Conservation (phyloP, 2,888 invertebrate genomes). For the Agriopis leucophaearia region DNA sequence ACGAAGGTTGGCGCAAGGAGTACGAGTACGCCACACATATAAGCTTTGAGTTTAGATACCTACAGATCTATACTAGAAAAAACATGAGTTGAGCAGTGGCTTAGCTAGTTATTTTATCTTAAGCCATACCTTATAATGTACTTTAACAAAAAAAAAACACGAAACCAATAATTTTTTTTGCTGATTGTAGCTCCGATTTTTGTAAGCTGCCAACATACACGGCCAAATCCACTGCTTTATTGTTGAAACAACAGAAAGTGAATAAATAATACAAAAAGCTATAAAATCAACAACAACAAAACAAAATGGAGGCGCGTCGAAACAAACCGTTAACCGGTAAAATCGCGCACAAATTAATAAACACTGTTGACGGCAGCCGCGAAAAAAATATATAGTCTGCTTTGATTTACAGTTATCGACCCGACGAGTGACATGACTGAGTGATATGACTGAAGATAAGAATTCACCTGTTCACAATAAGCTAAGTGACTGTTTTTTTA, state of each 20-base stretch:
- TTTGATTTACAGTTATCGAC: background rate
- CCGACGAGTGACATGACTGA: background rate
- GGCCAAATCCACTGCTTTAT: background rate
- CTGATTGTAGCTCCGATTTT: background rate
- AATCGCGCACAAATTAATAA: constrained; percentile 41
- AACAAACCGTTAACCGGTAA: constrained; percentile 23
- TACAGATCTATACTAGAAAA: no score
- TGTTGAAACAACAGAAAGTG: background rate
- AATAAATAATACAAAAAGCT: constrained; percentile 6
- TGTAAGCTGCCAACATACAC: background rate
- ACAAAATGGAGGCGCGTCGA: constrained; percentile 25
- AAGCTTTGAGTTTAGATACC: no score
- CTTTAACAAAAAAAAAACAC: background rate
- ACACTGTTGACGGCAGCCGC: constrained; percentile 23
- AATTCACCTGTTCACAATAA: no score
- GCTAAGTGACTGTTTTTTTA: no score
- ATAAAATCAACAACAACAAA: constrained; percentile 34
- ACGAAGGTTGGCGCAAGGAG: no score
- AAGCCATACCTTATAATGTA: no score
- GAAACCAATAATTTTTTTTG: background rate
- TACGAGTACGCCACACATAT: no score
- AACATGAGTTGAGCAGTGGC: no score
- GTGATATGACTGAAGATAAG: no score
- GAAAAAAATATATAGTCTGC: background rate
- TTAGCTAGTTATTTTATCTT: no score